phyloP scores from a whole-genome alignment of 2,888 invertebrate species.

The Tipula confusa region DNA sequence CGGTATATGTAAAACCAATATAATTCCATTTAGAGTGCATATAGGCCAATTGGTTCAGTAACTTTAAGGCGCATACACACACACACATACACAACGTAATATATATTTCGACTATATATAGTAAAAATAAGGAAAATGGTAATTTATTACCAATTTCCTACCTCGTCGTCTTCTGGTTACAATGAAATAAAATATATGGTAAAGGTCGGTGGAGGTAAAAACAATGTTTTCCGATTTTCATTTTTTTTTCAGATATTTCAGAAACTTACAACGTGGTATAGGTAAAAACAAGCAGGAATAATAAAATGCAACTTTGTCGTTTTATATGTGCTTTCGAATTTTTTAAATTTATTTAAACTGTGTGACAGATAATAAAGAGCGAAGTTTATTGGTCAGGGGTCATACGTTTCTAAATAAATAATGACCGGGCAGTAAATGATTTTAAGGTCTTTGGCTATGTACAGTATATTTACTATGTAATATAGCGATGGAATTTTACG shows the following conservation, averaged over 20 bases:
- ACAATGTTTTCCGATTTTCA: neutral
- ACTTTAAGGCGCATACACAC: neutral
- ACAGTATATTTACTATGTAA: no score
- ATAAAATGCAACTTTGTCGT: neutral
- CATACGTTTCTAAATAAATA: no score
- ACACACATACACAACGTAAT: neutral
- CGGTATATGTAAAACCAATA: neutral
- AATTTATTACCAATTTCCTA: neutral
- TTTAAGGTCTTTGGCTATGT: no score
- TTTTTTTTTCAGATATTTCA: neutral
- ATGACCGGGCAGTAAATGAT: no score
- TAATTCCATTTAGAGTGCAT: neutral
- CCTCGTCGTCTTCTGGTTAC: neutral
- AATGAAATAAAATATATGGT: neutral
- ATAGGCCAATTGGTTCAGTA: neutral
- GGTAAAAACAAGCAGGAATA: neutral
- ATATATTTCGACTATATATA: neutral
- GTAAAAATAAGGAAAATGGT: neutral
- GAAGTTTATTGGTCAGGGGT: no score
- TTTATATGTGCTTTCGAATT: neutral
- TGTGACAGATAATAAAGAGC: neutral
- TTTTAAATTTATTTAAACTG: neutral
- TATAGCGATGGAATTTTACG: no score
- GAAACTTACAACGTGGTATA: neutral
- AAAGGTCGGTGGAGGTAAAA: neutral